A percentile compares a stretch with the other conserved stretches of the same genome.
phyloP scores from a whole-genome alignment of 2,113 vertebrate genomes.

The Coturnix japonica region DNA sequence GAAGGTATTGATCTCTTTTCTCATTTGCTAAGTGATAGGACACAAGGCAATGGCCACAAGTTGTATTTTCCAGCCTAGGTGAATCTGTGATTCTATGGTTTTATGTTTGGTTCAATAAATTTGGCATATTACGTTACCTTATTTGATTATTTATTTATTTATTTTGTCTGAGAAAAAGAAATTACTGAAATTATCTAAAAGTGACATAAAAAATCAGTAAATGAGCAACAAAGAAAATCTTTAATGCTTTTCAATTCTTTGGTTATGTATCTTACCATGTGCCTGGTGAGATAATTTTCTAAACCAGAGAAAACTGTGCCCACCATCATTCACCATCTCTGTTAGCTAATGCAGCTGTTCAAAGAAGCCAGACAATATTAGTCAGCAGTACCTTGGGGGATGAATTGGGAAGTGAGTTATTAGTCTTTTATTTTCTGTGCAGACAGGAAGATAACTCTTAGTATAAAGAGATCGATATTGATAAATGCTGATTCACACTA shows the following conservation, averaged over 20 bases:
- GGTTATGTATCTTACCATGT: neutral
- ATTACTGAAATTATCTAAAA: neutral
- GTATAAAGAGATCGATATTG: slow-evolving; percentile 31
- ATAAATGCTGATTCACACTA: slow-evolving; percentile 9
- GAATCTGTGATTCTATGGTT: neutral
- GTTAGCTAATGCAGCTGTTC: neutral
- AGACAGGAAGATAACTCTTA: neutral
- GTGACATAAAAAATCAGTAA: neutral
- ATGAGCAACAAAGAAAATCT: neutral
- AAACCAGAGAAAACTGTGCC: neutral
- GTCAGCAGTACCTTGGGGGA: neutral
- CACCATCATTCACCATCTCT: neutral
- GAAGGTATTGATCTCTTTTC: neutral
- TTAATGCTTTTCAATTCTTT: neutral
- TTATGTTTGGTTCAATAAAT: neutral
- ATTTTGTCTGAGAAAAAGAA: neutral
- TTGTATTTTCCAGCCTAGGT: neutral
- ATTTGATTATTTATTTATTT: neutral
- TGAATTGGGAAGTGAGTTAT: neutral
- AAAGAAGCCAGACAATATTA: neutral
- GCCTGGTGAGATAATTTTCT: neutral
- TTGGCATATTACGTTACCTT: neutral
- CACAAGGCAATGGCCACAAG: neutral
- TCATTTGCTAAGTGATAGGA: neutral
- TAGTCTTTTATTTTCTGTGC: neutral